phyloP scores from a whole-genome alignment of 2,113 vertebrate species.

The Ptilonorhynchus violaceus region DNA sequence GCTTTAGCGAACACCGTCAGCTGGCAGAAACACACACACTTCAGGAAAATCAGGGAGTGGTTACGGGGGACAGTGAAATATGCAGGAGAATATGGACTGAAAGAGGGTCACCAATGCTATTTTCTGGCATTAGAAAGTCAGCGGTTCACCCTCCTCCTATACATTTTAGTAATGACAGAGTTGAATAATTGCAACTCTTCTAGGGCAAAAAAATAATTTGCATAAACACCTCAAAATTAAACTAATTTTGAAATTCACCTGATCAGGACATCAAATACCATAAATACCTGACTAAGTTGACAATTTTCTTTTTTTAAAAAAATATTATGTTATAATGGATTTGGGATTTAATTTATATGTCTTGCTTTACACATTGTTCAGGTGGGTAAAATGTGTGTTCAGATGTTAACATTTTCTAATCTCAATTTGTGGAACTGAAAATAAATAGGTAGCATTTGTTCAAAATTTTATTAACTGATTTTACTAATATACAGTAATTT shows the following conservation, averaged over 20 bases:
- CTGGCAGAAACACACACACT: not conserved
- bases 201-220: not conserved
- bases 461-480: not conserved
- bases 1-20: not conserved
- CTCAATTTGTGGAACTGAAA: not conserved
- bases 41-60: not conserved
- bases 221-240: not conserved
- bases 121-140: not conserved
- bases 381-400: not conserved
- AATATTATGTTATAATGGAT: not conserved
- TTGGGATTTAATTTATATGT: not conserved
- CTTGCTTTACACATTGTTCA: not conserved
- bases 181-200: not conserved
- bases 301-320: not conserved
- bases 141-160: not conserved
- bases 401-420: not conserved
- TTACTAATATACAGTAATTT: not conserved
- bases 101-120: fast-evolving
- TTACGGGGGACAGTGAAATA: not conserved
- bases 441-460: not conserved
- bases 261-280: not conserved
- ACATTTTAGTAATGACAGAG: not conserved
- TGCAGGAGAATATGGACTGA: not conserved
- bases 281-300: not conserved
- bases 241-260: not conserved